Evolutionary conservation across 2,113 vertebrate genomes (phyloP).

Genomic region (Argyrosomus japonicus): DNA sequence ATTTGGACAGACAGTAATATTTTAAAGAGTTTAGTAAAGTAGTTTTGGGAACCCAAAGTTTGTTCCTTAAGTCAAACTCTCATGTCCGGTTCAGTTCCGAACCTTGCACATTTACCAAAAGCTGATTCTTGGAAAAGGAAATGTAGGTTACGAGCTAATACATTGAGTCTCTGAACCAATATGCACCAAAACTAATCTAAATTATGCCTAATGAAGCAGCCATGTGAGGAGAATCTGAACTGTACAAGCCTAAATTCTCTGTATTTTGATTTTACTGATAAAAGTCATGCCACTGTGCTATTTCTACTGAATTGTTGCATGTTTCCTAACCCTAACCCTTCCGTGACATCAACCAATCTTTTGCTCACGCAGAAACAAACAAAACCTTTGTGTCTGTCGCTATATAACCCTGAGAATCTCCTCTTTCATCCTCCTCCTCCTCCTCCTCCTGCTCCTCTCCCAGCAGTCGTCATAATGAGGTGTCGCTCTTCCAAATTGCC

Average conservation of each 20-base stretch:
- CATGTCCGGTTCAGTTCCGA: too few relatives aligned
- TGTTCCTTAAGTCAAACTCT: too few relatives aligned
- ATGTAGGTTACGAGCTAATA: background rate
- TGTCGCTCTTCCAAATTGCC: conserved; percentile 73
- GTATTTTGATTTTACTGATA: background rate
- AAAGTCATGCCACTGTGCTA: background rate
- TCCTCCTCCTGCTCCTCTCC: conserved; percentile 5
- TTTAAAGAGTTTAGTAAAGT: too few relatives aligned
- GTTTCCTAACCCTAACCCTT: background rate
- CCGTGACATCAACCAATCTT: background rate
- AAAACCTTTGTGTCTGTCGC: conserved; percentile 1
- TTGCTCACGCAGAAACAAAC: background rate
- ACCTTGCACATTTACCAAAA: background rate
- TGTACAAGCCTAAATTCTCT: too few relatives aligned
- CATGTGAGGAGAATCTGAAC: too few relatives aligned
- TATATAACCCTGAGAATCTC: conserved; percentile 4
- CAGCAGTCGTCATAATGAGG: conserved; percentile 58
- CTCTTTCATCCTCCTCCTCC: background rate
- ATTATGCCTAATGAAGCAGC: background rate
- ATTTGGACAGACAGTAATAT: too few relatives aligned
- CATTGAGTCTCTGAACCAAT: background rate
- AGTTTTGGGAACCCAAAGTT: too few relatives aligned
- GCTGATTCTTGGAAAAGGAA: background rate
- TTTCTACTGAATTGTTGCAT: background rate
- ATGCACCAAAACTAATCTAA: background rate